Evolutionary conservation across 35 echinoderm and acorn worm species (phyloP).

Genomic region (Heliocidaris tuberculata): DNA sequence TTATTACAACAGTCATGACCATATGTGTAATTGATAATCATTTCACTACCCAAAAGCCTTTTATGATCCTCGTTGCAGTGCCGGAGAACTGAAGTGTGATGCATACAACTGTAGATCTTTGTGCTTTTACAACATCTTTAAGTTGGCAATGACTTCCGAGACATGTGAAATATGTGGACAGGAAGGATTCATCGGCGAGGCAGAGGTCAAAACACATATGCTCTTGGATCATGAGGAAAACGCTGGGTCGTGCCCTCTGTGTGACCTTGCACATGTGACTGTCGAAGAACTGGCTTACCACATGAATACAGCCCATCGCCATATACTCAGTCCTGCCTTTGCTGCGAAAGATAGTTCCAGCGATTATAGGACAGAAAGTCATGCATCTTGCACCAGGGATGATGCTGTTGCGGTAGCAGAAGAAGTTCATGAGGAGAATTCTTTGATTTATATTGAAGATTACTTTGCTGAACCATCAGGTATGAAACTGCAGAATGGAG

Average conservation of each 20-base stretch:
- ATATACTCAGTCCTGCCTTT: constrained; percentile 67
- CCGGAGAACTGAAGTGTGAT: neutral
- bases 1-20: too few species aligned
- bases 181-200: constrained; percentile 60
- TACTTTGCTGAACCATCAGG: constrained; percentile 14
- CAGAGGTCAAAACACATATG: constrained; percentile 72
- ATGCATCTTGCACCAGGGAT: neutral
- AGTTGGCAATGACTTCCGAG: neutral
- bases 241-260: constrained; percentile 68
- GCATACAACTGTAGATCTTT: neutral
- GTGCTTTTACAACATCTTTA: neutral
- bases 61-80: neutral
- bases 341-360: neutral
- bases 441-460: constrained; percentile 45
- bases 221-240: constrained; percentile 64
- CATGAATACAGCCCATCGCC: constrained; percentile 79
- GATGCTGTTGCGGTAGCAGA: neutral
- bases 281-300: constrained; percentile 76
- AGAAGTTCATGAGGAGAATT: constrained; percentile 21
- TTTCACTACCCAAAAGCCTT: too few species aligned
- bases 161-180: constrained; percentile 93
- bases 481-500: constrained; percentile 3
- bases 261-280: constrained; percentile 73
- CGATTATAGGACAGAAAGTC: neutral
- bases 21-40: too few species aligned